phyloP scores from a whole-genome alignment of 2,888 invertebrate species.

The Apomyelois bistriatella region DNA sequence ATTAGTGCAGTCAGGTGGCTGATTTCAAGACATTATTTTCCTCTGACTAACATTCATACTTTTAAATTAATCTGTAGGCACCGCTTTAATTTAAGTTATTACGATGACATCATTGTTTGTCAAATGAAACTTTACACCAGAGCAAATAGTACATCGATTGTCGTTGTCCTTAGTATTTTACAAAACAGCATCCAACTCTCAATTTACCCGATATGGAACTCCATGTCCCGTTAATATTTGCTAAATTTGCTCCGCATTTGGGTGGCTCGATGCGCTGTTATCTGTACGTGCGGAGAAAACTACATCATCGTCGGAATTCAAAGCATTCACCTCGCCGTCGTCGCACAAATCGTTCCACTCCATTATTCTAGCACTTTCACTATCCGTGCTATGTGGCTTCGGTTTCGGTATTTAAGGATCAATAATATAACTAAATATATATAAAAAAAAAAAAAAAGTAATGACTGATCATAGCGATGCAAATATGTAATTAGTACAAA shows the following conservation, averaged over 20 bases:
- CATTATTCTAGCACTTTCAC: constrained; percentile 8
- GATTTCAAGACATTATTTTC: too few species aligned
- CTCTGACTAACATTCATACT: not conserved
- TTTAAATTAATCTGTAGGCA: too few species aligned
- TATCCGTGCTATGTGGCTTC: not conserved
- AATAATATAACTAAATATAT: too few species aligned
- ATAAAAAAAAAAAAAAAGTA: too few species aligned
- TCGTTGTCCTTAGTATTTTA: too few species aligned
- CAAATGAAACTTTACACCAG: not conserved
- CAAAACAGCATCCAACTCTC: too few species aligned
- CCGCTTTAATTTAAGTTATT: not conserved
- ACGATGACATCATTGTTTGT: not conserved
- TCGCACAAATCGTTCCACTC: not conserved
- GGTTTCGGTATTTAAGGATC: not conserved
- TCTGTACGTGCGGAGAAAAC: not conserved
- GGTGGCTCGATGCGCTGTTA: not conserved
- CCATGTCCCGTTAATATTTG: not conserved
- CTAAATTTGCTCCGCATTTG: too few species aligned
- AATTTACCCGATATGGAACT: too few species aligned
- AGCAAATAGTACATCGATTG: too few species aligned
- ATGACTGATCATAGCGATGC: too few species aligned
- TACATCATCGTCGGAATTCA: not conserved
- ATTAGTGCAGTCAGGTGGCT: too few species aligned
- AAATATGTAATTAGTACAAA: too few species aligned
- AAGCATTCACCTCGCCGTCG: not conserved